Base-by-base conservation (phyloP, 2,113 vertebrate genomes). In the Corvus moneduloides region DNA sequence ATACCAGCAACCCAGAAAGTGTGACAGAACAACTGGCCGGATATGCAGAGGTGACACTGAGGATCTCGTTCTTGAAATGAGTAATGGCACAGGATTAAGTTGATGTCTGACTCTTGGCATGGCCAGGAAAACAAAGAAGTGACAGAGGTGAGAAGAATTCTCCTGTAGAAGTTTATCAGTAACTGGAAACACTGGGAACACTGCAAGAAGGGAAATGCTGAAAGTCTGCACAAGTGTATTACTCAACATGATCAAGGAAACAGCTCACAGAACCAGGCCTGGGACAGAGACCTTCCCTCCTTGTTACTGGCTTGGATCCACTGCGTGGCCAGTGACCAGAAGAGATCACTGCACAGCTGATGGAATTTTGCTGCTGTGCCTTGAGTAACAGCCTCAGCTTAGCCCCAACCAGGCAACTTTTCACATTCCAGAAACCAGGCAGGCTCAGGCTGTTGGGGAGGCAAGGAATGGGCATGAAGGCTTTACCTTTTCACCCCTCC, bases 261-360 rank as follows among this genome's bases (percentile, higher is more conserved):
- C 5, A 72, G 44, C n/a, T 82, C 22, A 24, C 28, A 16, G 37
- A 52, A 13, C 15, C 23, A 75, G 68, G 37, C 13, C 39, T 43
- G 76, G 61, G 41, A 49, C 59, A 64, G 46, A 69, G 28, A 62
- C 22, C 26, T 85, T 27, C 37, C 62, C 37, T 73, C 9, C 22
- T 13, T 0, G 0, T 33, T 43, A 8, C 6, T 28, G 54, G 35
- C n/a, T 23, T 9, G 9, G 64, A 62, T 5, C 54, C 16, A 24
- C 27, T 0, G 8, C 21, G 33, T 24, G 68, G 43, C 32, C 48
- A 28, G 72, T 2, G 10, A 33, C 11, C 64, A 51, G 4, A 24
- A 58, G 35, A 3, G 39, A 54, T 28, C 61, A 6, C 4, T 33
- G 46, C 7, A 9, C 12, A 84, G 49, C 12, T 69, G 44, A 22